Evolutionary conservation across 2,797 vertebrate genomes (phyloP).

Genomic region (Crax fasciolata): DNA sequence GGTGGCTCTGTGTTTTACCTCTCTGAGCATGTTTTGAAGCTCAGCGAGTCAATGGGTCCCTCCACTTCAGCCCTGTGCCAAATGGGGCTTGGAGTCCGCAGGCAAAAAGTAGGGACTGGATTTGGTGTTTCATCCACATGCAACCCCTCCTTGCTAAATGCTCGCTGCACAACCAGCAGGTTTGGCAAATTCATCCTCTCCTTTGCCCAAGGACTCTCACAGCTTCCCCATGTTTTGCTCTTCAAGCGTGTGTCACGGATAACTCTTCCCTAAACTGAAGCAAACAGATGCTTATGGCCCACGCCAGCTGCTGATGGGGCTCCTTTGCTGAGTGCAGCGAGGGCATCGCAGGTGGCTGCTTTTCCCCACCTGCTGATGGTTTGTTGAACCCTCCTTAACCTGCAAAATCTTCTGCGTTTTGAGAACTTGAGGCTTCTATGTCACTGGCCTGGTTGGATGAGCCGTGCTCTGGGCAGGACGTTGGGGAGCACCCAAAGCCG

Average conservation of each 20-base stretch:
- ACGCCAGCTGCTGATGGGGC: not conserved
- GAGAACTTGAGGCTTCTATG: not conserved
- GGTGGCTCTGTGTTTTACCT: not conserved
- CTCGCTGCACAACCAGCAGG: conserved; percentile 47
- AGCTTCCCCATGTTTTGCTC: not conserved
- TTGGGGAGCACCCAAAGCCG: not conserved
- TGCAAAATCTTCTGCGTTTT: not conserved
- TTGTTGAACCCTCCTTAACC: not conserved
- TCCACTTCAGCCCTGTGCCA: not conserved
- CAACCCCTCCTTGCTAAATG: not conserved
- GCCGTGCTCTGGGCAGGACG: not conserved
- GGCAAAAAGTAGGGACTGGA: not conserved
- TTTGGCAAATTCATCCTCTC: conserved; percentile 49
- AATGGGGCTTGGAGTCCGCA: not conserved
- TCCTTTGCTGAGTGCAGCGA: not conserved
- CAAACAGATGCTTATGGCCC: not conserved
- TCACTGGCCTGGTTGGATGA: not conserved
- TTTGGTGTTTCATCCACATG: not conserved
- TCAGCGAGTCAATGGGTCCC: not conserved
- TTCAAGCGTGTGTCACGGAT: conserved; percentile 32
- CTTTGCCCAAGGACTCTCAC: conserved; percentile 44
- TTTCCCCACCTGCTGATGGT: not conserved
- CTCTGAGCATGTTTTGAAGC: fast-evolving
- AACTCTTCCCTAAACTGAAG: conserved; percentile 25
- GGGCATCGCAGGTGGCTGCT: not conserved